Evolutionary conservation across 2,113 vertebrate genomes (phyloP).

Genomic region (Podocnemis expansa): DNA sequence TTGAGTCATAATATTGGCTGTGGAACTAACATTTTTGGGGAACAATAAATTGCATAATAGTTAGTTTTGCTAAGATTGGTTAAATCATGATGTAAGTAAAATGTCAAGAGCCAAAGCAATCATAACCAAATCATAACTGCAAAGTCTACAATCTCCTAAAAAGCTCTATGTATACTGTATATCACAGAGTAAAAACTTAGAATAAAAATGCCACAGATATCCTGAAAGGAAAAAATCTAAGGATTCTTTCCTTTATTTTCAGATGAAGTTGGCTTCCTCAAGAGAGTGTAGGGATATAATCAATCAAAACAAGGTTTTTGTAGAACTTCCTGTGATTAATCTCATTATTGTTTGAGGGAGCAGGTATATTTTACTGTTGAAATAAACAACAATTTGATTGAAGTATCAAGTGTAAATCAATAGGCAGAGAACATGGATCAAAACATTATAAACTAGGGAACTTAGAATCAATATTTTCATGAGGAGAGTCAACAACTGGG

Average conservation of each 20-base stretch:
- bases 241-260: conserved; percentile 28
- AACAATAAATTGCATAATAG: conserved; percentile 63
- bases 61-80: conserved; percentile 39
- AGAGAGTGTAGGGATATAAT: conserved; percentile 43
- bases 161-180: neutral
- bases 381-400: conserved; percentile 50
- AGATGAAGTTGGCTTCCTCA: conserved; percentile 34
- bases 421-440: conserved; percentile 60
- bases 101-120: conserved; percentile 57
- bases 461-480: conserved; percentile 69
- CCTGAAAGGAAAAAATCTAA: conserved; percentile 46
- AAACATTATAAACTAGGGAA: conserved; percentile 55
- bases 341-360: conserved; percentile 50
- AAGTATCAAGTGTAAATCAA: conserved; percentile 61
- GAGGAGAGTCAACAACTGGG: conserved; percentile 39
- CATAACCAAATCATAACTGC: neutral
- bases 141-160: conserved; percentile 12
- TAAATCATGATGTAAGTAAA: conserved; percentile 62
- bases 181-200: conserved; percentile 33
- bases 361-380: conserved; percentile 25
- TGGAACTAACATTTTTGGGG: conserved; percentile 47
- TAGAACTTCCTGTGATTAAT: conserved; percentile 59
- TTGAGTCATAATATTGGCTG: conserved; percentile 29
- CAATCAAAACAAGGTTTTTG: conserved; percentile 46
- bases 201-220: conserved; percentile 49